Percentiles rank a stretch among this genome's conserved stretches.
phyloP scores from a whole-genome alignment of 2,797 vertebrate genomes.

The Mormyrus hasselquistii region DNA sequence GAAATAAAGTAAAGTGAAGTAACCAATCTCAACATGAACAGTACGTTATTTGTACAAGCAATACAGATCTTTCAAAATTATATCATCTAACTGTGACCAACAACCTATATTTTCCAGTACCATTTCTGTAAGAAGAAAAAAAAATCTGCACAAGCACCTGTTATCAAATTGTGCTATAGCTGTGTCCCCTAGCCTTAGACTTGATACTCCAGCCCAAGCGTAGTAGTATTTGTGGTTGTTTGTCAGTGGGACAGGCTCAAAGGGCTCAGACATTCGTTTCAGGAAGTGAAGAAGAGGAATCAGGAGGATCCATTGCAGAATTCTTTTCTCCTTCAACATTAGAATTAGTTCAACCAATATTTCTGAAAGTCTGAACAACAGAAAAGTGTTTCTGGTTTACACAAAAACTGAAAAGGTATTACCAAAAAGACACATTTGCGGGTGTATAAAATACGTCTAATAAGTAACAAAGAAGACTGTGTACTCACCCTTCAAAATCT shows the following conservation, averaged over 20 bases:
- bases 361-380: slow-evolving; percentile 43
- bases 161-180: slow-evolving; percentile 17
- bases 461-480: neutral
- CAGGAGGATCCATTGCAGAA: slow-evolving; percentile 62
- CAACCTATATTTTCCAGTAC: neutral
- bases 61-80: neutral
- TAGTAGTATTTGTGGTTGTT: rapidly evolving
- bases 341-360: slow-evolving; percentile 32
- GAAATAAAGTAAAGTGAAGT: neutral
- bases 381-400: neutral
- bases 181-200: slow-evolving; percentile 25
- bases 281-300: slow-evolving; percentile 76
- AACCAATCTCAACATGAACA: neutral
- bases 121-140: neutral
- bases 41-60: neutral
- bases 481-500: slow-evolving; percentile 44
- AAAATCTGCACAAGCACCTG: slow-evolving; percentile 39
- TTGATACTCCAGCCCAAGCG: slow-evolving; percentile 57
- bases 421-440: neutral
- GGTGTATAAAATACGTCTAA: neutral
- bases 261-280: slow-evolving; percentile 32
- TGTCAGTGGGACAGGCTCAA: slow-evolving; percentile 18
- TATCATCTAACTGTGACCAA: neutral
- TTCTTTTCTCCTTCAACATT: rapidly evolving
- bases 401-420: neutral